Base-by-base conservation (phyloP, 2,113 vertebrate genomes). In the Misgurnus mizolepis region DNA sequence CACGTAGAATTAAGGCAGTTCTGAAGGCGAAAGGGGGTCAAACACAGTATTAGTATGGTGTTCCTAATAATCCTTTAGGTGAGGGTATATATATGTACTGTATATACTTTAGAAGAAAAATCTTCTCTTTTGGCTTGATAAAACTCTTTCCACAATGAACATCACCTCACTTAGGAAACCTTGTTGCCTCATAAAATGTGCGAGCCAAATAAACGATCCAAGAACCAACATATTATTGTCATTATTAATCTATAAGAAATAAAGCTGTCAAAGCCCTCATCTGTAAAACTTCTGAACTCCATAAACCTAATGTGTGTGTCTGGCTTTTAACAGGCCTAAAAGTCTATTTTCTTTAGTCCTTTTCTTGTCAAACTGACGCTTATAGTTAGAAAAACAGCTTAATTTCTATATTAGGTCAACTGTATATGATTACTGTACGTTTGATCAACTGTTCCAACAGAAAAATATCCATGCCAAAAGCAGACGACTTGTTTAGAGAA, bases 141-240 rank as follows among this genome's bases (percentile, higher is more conserved):
- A 71, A 71, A 39, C 18, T 49, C n/a, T 68, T 68, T 68, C 67
- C 67, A 68, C 43, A 18, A n/a, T 70, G 14, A 90, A 89, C 83
- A 80, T 80, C 80, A 69, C 86, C 87, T 87, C 79, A 72, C 80
- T 76, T 76, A 56, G 55, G 14, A n/a, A 71, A 39, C 34, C 39
- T 39, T 45, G 11, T 66, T 72, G 40, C 17, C 27, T 45, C 41
- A 50, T 73, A 53, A 79, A 83, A 82, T n/a, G 64, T 62, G 34
- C 66, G 22, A 62, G 71, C 71, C 40, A 75, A 62, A 43, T 50
- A 79, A 55, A 69, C 1, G 56, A 80, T 62, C 89, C 89, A 90
- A 89, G 84, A 88, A 87, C 88, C 84, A 90, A 90, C 86, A 82
- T 87, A 85, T 89, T 87, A n/a, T n/a, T n/a, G n/a, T n/a, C n/a